Evolutionary conservation across 2,113 vertebrate species (phyloP).

Genomic region (Siniperca chuatsi): DNA sequence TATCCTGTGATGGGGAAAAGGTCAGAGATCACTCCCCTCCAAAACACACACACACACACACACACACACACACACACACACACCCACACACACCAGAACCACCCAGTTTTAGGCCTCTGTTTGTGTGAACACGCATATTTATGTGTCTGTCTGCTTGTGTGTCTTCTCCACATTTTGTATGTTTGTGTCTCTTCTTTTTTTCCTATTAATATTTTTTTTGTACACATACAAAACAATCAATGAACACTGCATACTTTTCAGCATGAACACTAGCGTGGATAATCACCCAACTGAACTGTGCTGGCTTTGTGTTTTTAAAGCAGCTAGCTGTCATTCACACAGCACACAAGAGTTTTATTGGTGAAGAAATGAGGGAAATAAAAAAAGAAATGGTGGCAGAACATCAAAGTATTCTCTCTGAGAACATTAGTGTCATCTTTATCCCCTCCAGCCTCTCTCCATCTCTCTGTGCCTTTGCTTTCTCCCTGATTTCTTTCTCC

Average conservation of each 20-base stretch:
- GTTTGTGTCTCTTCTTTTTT: neutral
- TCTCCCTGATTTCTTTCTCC: constrained; percentile 1
- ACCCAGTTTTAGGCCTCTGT: constrained; percentile 54
- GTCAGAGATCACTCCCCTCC: constrained; percentile 51
- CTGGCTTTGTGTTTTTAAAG: constrained; percentile 20
- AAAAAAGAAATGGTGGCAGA: constrained; percentile 42
- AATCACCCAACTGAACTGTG: neutral
- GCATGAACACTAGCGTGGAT: neutral
- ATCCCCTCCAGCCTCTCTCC: constrained; percentile 35
- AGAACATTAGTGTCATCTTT: constrained; percentile 51
- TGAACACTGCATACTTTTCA: constrained; percentile 9
- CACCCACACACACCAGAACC: constrained; percentile 23
- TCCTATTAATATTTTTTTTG: neutral
- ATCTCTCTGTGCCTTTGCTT: neutral
- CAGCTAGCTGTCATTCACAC: constrained; percentile 16
- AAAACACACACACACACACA: constrained; percentile 25
- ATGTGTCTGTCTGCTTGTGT: constrained; percentile 18
- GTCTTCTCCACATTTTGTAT: neutral
- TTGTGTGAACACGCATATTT: constrained; percentile 37
- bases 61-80: constrained; percentile 38
- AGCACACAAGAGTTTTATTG: constrained; percentile 4
- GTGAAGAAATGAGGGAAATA: constrained; percentile 22
- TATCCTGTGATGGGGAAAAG: constrained; percentile 57
- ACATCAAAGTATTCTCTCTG: constrained; percentile 49
- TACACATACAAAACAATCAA: neutral